Conservation (phyloP, 2,113 vertebrate genomes). For the Tachysurus fulvidraco region DNA sequence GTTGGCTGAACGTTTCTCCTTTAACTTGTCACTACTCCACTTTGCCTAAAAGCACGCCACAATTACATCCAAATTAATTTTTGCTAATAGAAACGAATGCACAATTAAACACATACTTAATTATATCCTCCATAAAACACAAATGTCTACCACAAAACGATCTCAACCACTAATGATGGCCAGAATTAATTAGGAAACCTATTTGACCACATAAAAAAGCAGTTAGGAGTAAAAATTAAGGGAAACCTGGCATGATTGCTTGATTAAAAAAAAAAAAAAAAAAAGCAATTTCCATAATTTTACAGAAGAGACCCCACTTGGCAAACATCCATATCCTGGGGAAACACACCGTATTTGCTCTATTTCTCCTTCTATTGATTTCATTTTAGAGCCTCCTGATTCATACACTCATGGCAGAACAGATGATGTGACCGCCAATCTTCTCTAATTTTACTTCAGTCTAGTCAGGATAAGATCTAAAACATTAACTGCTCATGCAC, state of each 20-base stretch:
- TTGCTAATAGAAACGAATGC: neutral
- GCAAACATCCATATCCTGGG: conserved; percentile 13
- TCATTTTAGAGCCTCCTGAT: neutral
- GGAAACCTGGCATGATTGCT: conserved; percentile 17
- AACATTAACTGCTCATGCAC: neutral
- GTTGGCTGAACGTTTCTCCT: neutral
- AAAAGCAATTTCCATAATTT: conserved; percentile 18
- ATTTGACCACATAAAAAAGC: conserved; percentile 37
- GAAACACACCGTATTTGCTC: neutral
- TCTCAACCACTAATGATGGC: conserved; percentile 29
- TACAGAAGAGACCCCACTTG: neutral
- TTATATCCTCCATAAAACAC: conserved; percentile 38
- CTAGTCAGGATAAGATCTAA: neutral
- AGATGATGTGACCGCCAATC: neutral
- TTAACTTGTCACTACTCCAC: neutral
- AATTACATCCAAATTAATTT: neutral
- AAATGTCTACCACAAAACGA: conserved; percentile 17
- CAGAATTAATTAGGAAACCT: conserved; percentile 18
- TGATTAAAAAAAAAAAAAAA: neutral
- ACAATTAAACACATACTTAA: conserved; percentile 47
- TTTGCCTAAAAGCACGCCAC: neutral
- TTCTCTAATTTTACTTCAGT: neutral
- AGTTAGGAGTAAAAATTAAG: conserved; percentile 14
- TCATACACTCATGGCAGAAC: neutral
- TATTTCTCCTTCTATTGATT: conserved; percentile 10